These are phyloP conservation scores for Lasiurus cinereus DNA, from an alignment of 2,113 vertebrate genomes.

Conservation along the genomic window DNA sequence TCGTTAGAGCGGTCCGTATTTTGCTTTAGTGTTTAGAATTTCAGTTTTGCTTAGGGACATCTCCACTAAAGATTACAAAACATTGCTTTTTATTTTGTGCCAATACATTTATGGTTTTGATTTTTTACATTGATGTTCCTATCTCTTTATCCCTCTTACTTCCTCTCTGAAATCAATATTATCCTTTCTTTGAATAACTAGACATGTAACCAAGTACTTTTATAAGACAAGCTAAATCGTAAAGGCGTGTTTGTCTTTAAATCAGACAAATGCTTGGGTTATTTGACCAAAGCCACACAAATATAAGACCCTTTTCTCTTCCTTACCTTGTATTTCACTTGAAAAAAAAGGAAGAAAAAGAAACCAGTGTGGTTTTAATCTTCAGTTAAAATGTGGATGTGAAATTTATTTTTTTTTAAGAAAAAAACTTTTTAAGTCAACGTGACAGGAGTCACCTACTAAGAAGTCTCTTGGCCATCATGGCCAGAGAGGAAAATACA, in stretches of 20 bases:
- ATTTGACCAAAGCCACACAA: not conserved
- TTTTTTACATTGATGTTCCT: not conserved
- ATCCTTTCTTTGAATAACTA: not conserved
- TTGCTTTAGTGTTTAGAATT: slow-evolving; percentile 19
- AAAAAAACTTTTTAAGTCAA: not conserved
- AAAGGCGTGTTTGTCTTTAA: not conserved
- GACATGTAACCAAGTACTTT: not conserved
- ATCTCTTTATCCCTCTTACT: too few species aligned
- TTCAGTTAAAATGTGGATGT: slow-evolving; percentile 45
- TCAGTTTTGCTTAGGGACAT: not conserved
- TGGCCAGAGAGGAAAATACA: not conserved
- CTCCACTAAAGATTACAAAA: not conserved
- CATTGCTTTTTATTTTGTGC: not conserved
- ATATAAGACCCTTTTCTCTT: not conserved
- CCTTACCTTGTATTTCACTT: slow-evolving; percentile 22
- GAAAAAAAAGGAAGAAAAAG: not conserved
- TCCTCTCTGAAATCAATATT: too few species aligned
- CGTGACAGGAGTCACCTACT: not conserved
- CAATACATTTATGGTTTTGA: not conserved
- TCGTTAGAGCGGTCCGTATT: not conserved
- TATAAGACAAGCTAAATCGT: not conserved
- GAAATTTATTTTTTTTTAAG: not conserved
- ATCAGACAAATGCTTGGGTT: slow-evolving; percentile 21
- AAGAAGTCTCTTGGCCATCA: slow-evolving; percentile 43
- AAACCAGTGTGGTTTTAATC: slow-evolving; percentile 36